Conservation (phyloP, 2,888 invertebrate genomes). For the Lysandra bellargus region DNA sequence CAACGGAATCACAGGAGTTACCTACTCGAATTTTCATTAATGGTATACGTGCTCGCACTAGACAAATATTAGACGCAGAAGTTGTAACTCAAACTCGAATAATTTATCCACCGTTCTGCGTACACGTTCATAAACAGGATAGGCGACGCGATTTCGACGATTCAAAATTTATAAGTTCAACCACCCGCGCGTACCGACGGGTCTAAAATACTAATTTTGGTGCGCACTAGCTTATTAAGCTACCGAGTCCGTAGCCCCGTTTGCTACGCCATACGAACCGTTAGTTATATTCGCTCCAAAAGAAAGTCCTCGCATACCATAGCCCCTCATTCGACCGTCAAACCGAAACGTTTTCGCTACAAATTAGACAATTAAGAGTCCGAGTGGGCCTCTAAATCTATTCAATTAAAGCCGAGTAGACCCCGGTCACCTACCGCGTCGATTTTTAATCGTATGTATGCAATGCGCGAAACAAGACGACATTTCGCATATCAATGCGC, state of each 20-base stretch:
- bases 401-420: constrained; percentile 76
- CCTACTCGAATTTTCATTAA: constrained; percentile 19
- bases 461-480: constrained; percentile 68
- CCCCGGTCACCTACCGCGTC: constrained; percentile 74
- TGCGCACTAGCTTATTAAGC: constrained; percentile 34
- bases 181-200: background rate
- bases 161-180: constrained; percentile 20
- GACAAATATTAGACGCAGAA: constrained; percentile 22
- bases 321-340: constrained; percentile 65
- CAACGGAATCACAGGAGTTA: constrained; percentile 15
- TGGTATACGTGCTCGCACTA: background rate
- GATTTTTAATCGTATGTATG: constrained; percentile 80
- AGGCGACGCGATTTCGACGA: background rate
- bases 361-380: constrained; percentile 80
- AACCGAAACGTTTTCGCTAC: constrained; percentile 73
- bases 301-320: constrained; percentile 75
- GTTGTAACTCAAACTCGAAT: constrained; percentile 17
- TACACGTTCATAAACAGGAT: constrained; percentile 8
- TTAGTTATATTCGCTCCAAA: constrained; percentile 70
- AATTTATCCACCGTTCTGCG: background rate
- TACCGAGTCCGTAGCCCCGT: constrained; percentile 47
- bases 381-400: constrained; percentile 68
- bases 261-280: constrained; percentile 66
- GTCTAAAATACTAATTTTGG: constrained; percentile 28
- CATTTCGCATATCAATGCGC: constrained; percentile 78